A percentile compares a stretch with the other conserved stretches of the same genome.
These are phyloP conservation scores for Boleophthalmus pectinirostris DNA, from an alignment of 2,113 vertebrate species.

Conservation along the genomic window DNA sequence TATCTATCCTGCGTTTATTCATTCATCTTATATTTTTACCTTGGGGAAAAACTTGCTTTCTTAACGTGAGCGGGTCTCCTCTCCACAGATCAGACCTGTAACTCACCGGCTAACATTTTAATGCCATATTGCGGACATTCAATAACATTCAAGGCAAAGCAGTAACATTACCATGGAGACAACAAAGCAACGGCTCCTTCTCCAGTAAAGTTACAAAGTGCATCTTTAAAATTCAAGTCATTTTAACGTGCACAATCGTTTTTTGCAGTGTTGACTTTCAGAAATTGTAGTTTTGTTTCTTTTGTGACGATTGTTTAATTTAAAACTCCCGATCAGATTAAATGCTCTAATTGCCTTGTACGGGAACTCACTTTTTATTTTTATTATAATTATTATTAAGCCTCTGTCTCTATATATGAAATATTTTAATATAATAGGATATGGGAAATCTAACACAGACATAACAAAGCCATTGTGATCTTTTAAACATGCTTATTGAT, in stretches of 20 bases:
- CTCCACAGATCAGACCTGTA: too few relatives aligned
- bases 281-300: slow-evolving; percentile 50
- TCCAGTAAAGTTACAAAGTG: not conserved
- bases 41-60: too few relatives aligned
- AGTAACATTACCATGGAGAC: too few relatives aligned
- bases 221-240: not conserved
- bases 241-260: slow-evolving; percentile 28
- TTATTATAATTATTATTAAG: slow-evolving; percentile 74
- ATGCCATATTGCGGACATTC: too few relatives aligned
- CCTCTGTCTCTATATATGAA: slow-evolving; percentile 74
- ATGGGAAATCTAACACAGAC: slow-evolving; percentile 74
- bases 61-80: too few relatives aligned
- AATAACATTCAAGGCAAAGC: too few relatives aligned
- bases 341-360: slow-evolving; percentile 78
- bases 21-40: too few relatives aligned
- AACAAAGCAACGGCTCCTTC: too few relatives aligned
- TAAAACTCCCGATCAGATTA: slow-evolving; percentile 74
- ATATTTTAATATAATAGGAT: slow-evolving; percentile 82
- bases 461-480: slow-evolving; percentile 79
- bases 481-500: slow-evolving; percentile 77
- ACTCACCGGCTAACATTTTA: too few relatives aligned
- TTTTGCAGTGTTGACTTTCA: slow-evolving; percentile 44
- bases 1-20: too few relatives aligned
- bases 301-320: slow-evolving; percentile 65
- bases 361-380: slow-evolving; percentile 71